phyloP scores from a whole-genome alignment of 2,888 invertebrate genomes.

The Bimastos eiseni region DNA sequence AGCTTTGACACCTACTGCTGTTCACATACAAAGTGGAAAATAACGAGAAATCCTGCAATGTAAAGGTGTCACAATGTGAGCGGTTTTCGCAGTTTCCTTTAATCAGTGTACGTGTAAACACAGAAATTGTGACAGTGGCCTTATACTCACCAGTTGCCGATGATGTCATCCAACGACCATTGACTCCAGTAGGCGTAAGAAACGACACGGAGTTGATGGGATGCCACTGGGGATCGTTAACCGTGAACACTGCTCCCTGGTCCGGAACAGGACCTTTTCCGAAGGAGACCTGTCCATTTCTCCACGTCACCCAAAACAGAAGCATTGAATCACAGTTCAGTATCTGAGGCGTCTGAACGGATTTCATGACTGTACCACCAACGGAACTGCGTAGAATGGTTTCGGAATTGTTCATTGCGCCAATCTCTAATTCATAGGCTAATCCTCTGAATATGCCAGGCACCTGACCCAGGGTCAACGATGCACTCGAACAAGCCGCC shows the following conservation, averaged over 20 bases:
- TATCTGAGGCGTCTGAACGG: conserved; percentile 28
- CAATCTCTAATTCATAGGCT: conserved; percentile 31
- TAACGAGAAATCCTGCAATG: too few relatives aligned
- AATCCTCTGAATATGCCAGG: background rate
- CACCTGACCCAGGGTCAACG: background rate
- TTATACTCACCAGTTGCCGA: background rate
- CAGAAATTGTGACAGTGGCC: too few relatives aligned
- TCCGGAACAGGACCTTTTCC: conserved; percentile 23
- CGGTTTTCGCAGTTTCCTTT: too few relatives aligned
- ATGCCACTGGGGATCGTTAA: background rate
- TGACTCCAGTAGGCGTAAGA: background rate
- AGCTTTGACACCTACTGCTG: too few relatives aligned
- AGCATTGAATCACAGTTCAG: background rate
- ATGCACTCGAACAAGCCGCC: conserved; percentile 27
- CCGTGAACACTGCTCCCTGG: background rate
- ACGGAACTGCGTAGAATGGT: conserved; percentile 13
- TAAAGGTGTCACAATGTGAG: too few relatives aligned
- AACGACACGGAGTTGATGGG: background rate
- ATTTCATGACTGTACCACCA: background rate
- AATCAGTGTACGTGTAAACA: too few relatives aligned
- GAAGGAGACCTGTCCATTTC: background rate
- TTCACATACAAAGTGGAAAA: too few relatives aligned
- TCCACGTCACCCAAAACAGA: conserved; percentile 35
- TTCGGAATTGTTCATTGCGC: conserved; percentile 25
- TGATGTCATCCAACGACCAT: background rate